Conservation (phyloP, 2,797 vertebrate genomes). For the Cyprinella venusta region DNA sequence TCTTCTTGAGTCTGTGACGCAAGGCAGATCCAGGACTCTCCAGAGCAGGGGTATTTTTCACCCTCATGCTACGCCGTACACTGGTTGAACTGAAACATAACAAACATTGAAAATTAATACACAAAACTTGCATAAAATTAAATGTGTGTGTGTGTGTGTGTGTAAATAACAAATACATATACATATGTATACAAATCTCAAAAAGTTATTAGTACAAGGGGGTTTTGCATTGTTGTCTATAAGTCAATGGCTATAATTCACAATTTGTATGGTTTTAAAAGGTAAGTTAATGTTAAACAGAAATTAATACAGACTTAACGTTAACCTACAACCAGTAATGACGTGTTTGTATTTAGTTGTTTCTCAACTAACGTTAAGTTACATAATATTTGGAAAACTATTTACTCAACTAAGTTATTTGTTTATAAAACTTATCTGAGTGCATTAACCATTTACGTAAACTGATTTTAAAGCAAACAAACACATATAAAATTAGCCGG, state of each 20-base stretch:
- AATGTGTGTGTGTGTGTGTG: background rate
- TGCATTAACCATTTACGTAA: background rate
- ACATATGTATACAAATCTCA: no score
- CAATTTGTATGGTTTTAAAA: background rate
- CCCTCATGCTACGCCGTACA: constrained; percentile 41
- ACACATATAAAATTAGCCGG: background rate
- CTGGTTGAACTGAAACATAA: background rate
- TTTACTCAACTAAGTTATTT: background rate
- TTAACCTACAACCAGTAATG: background rate
- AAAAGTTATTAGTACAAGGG: background rate
- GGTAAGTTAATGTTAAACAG: background rate
- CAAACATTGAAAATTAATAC: background rate
- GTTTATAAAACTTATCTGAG: background rate
- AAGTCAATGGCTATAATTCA: no score
- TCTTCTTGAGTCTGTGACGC: constrained; percentile 55
- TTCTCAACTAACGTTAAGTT: background rate
- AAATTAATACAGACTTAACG: background rate
- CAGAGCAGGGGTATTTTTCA: constrained; percentile 29
- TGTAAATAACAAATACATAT: no score
- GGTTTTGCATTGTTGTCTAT: background rate
- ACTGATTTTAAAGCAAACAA: background rate
- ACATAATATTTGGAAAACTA: background rate
- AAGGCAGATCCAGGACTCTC: constrained; percentile 54
- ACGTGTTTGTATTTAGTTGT: background rate
- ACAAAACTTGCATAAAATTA: background rate